A percentile compares a stretch with the other conserved stretches of the same genome.
phyloP scores from a whole-genome alignment of 2,113 vertebrate species.

The Nycticryphes semicollaris region DNA sequence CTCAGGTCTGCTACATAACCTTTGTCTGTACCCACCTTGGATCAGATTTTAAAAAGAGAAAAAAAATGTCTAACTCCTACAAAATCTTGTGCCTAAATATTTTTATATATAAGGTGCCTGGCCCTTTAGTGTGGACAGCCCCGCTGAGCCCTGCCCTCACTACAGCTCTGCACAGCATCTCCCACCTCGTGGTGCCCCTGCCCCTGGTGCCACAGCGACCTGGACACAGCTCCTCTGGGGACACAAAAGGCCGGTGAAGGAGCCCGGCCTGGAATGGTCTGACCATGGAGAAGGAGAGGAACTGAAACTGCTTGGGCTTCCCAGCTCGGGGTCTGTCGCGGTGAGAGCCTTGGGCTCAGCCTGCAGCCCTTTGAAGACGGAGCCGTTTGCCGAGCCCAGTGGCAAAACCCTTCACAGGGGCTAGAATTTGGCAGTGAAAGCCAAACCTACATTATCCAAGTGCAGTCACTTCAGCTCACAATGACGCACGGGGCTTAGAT shows the following conservation, averaged over 20 bases:
- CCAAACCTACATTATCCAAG: neutral
- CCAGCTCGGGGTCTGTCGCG: accelerated
- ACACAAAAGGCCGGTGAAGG: neutral
- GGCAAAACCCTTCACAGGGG: neutral
- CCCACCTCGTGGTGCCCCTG: accelerated
- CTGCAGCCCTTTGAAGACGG: neutral
- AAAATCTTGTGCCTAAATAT: accelerated
- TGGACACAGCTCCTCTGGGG: neutral
- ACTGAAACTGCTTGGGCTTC: neutral
- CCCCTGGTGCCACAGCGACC: neutral
- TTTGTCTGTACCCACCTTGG: neutral
- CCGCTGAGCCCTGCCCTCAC: accelerated
- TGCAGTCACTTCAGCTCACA: neutral
- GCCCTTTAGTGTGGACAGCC: too few species aligned
- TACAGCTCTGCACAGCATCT: neutral
- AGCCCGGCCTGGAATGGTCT: neutral
- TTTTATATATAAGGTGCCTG: too few species aligned
- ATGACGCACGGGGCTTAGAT: neutral
- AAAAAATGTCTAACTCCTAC: accelerated
- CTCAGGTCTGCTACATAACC: neutral
- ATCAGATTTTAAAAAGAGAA: neutral
- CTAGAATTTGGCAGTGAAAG: neutral
- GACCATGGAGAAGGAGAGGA: neutral
- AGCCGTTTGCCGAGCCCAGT: neutral
- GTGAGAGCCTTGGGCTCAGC: neutral